These are phyloP conservation scores for Poeciliopsis occidentalis DNA, from an alignment of 2,113 vertebrate species.

Conservation along the genomic window DNA sequence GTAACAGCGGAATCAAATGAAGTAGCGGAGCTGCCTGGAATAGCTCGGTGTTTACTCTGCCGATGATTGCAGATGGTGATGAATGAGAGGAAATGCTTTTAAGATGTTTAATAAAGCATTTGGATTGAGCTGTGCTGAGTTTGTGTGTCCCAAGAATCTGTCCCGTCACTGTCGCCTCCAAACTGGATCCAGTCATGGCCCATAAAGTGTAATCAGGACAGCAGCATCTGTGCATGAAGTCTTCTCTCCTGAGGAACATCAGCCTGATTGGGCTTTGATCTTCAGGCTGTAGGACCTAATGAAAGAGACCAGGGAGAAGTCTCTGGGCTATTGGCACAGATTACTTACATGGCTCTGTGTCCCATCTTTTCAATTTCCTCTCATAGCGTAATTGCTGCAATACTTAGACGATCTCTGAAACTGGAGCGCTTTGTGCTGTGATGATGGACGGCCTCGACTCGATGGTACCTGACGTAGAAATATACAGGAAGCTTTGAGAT, in stretches of 20 bases:
- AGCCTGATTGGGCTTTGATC: constrained; percentile 54
- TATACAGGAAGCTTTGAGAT: no score
- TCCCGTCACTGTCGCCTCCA: constrained; percentile 1
- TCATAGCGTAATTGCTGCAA: constrained; percentile 2
- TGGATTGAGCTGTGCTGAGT: constrained; percentile 13
- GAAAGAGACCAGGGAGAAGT: constrained; percentile 29
- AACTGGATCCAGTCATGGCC: constrained; percentile 23
- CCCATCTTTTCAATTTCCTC: constrained; percentile 25
- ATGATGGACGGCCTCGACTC: not conserved
- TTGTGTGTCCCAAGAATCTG: constrained; percentile 13
- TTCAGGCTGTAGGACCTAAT: constrained; percentile 12
- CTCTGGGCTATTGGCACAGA: constrained; percentile 31
- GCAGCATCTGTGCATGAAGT: constrained; percentile 38
- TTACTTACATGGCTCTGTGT: constrained; percentile 31
- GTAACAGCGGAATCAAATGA: constrained; percentile 93
- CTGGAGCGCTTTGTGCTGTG: not conserved
- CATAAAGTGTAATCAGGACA: constrained; percentile 39
- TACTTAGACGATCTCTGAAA: not conserved
- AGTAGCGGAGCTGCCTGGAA: constrained; percentile 46
- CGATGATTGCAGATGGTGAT: constrained; percentile 22
- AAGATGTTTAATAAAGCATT: constrained; percentile 71
- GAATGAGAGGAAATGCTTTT: constrained; percentile 53
- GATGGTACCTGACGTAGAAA: no score
- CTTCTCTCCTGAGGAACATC: constrained; percentile 27
- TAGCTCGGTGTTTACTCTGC: constrained; percentile 36